phyloP scores from a whole-genome alignment of 2,113 vertebrate genomes.

The Leucosticte australis region DNA sequence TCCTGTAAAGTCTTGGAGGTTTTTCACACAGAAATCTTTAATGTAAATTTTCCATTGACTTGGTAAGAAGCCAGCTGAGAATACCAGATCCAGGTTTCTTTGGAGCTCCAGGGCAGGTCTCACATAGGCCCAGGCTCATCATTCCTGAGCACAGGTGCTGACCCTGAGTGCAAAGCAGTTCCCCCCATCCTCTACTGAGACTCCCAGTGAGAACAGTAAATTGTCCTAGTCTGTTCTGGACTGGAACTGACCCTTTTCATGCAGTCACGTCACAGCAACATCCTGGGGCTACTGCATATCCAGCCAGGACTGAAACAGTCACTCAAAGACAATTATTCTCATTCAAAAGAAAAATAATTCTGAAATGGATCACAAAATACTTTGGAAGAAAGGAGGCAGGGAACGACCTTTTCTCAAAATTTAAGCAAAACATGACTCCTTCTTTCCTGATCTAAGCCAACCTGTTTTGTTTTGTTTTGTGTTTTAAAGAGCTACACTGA shows the following conservation, averaged over 20 bases:
- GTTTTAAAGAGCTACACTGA: conserved; percentile 24
- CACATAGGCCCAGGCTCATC: neutral
- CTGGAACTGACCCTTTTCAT: neutral
- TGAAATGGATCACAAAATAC: neutral
- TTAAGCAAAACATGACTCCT: neutral
- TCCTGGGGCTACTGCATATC: neutral
- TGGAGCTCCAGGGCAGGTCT: neutral
- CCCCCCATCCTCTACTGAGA: neutral
- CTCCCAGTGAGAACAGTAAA: neutral
- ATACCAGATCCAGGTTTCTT: neutral
- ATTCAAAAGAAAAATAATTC: neutral
- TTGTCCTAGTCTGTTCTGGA: neutral
- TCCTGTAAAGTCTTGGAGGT: neutral
- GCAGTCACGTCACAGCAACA: neutral
- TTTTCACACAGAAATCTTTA: neutral
- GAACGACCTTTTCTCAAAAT: neutral
- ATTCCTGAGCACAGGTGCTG: neutral
- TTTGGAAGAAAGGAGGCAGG: neutral
- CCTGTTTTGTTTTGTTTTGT: neutral
- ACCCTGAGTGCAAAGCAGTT: neutral
- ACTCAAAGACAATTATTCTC: neutral
- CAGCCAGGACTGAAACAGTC: neutral
- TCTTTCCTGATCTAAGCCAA: neutral
- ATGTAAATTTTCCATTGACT: neutral
- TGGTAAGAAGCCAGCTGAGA: neutral